Base-by-base conservation (phyloP, 2,888 invertebrate species). In the Phania funesta region DNA sequence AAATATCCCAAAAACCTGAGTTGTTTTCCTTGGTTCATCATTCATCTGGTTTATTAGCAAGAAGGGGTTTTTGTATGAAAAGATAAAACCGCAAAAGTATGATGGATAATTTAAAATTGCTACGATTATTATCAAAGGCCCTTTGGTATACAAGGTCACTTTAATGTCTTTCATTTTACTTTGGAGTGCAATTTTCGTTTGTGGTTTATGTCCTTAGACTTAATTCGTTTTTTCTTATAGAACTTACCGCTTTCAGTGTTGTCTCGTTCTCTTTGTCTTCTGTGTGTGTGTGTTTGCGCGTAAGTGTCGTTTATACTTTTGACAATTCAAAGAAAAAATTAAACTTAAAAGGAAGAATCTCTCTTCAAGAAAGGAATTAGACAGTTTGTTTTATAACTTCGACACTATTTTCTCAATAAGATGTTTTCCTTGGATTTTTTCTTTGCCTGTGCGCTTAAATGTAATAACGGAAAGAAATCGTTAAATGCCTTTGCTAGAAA, bases 401-500 rank as follows among this genome's bases (percentile, higher is more conserved):
- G 32, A 73, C 52, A 46, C 46, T 65, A 26, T 54, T 56, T 75
- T 56, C 56, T 22, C 5, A 35, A 65, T 18, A 35, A 64, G 8
- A 44, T 62, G 38, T 67, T 54, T 58, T 52, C 32, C 11, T 56
- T 35, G 38, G 29, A 35, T n/a, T 52, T 35, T 48, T 41, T 8
- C 56, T 81, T 56, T 38, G 9, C 7, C 41, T 29, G 2, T 18
- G 56, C 29, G 46, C 54, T 77, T 58, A 52, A 73, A 62, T 35
- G 32, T 46, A 64, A 58, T 29, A 75, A 64, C 38, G 38, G 54
- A 75, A 54, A 64, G 32, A 32, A 35, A 46, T 64, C 26, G 32
- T 38, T 58, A 70, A 62, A 67, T 58, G 68, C 77, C 78, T 73
- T 52, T 80, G 80, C 80, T 83, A 81, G 83, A 80, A 83, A 81